Percentiles rank a stretch among this genome's conserved stretches.
Evolutionary conservation across 2,113 vertebrate species (phyloP).

Genomic region (Platichthys stellatus): DNA sequence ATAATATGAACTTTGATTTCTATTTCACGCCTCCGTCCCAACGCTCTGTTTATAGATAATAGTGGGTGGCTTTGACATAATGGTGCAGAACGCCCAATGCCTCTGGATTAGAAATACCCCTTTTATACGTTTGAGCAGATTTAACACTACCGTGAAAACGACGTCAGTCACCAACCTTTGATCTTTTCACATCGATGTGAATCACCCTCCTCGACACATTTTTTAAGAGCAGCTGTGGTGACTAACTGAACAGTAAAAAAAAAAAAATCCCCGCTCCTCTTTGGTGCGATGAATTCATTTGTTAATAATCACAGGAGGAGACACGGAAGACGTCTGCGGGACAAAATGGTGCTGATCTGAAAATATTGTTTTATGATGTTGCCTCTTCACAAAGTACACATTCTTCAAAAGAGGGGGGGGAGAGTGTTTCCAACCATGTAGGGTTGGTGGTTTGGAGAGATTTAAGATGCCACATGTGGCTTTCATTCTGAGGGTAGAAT

Average conservation of each 20-base stretch:
- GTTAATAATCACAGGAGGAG: conserved; percentile 46
- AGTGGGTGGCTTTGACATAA: conserved; percentile 67
- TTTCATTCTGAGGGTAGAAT: conserved; percentile 70
- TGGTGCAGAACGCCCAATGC: conserved; percentile 57
- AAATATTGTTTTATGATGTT: conserved; percentile 30
- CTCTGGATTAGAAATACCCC: conserved; percentile 57
- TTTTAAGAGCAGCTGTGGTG: conserved; percentile 62
- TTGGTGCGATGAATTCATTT: conserved; percentile 52
- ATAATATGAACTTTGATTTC: conserved; percentile 67
- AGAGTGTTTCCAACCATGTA: conserved; percentile 42
- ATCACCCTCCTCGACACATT: conserved; percentile 61
- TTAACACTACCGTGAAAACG: conserved; percentile 60
- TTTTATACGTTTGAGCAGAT: conserved; percentile 67
- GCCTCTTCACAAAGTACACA: conserved; percentile 8
- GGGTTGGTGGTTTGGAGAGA: conserved; percentile 61
- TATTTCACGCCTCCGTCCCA: conserved; percentile 68
- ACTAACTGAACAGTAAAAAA: conserved; percentile 46
- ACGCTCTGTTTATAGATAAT: conserved; percentile 66
- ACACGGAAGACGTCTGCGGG: conserved; percentile 39
- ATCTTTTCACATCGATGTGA: conserved; percentile 67
- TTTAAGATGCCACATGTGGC: conserved; percentile 65
- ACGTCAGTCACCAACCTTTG: conserved; percentile 70
- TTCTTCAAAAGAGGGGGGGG: conserved; percentile 7
- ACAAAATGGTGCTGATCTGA: conserved; percentile 20
- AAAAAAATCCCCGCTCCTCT: conserved; percentile 29